Percentiles rank a stretch among this genome's conserved stretches.
Conservation (phyloP, 2,888 invertebrate genomes). For the Omphaloscelis lunosa region DNA sequence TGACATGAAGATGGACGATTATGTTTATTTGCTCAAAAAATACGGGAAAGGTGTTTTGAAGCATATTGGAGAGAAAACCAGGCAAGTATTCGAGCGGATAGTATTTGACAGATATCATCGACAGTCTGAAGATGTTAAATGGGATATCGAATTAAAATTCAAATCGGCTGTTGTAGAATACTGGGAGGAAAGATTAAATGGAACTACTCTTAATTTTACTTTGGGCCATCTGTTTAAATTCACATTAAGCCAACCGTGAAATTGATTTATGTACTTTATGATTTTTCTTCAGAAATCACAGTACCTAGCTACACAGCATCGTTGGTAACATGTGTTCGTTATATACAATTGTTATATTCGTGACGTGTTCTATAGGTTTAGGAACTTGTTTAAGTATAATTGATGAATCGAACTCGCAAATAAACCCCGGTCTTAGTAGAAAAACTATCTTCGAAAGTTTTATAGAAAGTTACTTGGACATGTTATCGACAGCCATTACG, state of each 20-base stretch:
- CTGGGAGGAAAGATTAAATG: slow-evolving; percentile 63
- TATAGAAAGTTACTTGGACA: slow-evolving; percentile 71
- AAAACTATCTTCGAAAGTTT: slow-evolving; percentile 78
- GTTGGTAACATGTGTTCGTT: slow-evolving; percentile 36
- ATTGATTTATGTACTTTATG: slow-evolving; percentile 56
- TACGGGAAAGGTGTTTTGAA: slow-evolving; percentile 69
- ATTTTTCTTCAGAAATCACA: slow-evolving; percentile 8
- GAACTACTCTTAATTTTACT: slow-evolving; percentile 56
- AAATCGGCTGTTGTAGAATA: slow-evolving; percentile 76
- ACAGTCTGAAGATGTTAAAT: slow-evolving; percentile 64
- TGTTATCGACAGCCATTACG: slow-evolving; percentile 71
- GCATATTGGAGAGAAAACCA: slow-evolving; percentile 73
- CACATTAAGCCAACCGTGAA: slow-evolving; percentile 61
- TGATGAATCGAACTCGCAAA: not conserved
- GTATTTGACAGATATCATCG: slow-evolving; percentile 72
- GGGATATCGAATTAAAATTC: slow-evolving; percentile 75
- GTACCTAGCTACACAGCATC: not conserved
- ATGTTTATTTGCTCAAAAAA: slow-evolving; percentile 75
- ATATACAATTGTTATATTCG: slow-evolving; percentile 15
- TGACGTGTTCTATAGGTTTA: slow-evolving; percentile 14
- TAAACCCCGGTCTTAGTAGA: not conserved
- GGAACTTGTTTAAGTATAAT: not conserved
- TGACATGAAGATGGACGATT: slow-evolving; percentile 77
- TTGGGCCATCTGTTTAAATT: slow-evolving; percentile 49
- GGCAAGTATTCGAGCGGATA: slow-evolving; percentile 70